Percentiles rank a stretch among this genome's conserved stretches.
Evolutionary conservation across 1,140 invertebrate species (phyloP).

Genomic region (Trypoxylus dichotomus): DNA sequence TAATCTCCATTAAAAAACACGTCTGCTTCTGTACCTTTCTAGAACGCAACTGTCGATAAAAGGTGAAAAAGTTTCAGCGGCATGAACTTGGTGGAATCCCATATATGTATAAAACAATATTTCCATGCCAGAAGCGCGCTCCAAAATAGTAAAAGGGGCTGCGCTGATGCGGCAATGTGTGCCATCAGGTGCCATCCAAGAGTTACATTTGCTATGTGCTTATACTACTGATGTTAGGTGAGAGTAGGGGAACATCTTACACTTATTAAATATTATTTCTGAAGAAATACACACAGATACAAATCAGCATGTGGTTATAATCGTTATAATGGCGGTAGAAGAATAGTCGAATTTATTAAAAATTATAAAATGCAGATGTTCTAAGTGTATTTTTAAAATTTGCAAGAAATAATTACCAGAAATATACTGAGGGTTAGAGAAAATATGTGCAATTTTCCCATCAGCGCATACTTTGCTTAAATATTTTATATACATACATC

Average conservation of each 20-base stretch:
- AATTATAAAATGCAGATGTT: too few relatives aligned
- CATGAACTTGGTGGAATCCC: conserved; percentile 14
- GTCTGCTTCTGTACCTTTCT: background rate
- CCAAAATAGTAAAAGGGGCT: conserved; percentile 44
- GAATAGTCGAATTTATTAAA: too few relatives aligned
- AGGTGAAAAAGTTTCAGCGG: background rate
- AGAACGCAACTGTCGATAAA: background rate
- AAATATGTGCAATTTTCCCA: too few relatives aligned
- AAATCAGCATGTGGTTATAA: too few relatives aligned
- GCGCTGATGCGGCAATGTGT: conserved; percentile 46
- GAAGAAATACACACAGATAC: background rate
- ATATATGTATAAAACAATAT: conserved; percentile 48
- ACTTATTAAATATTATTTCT: conserved; percentile 20
- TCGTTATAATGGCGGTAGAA: too few relatives aligned
- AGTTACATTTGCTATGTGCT: conserved; percentile 51
- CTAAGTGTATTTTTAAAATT: too few relatives aligned
- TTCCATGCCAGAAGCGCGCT: conserved; percentile 44
- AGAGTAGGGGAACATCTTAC: conserved; percentile 26
- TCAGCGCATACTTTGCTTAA: too few relatives aligned
- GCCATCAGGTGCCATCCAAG: conserved; percentile 46
- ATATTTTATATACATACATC: too few relatives aligned
- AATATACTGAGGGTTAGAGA: too few relatives aligned
- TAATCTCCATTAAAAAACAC: background rate
- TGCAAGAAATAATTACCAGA: too few relatives aligned
- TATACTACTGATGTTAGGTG: conserved; percentile 45